phyloP scores from a whole-genome alignment of 30 jellyfish, hydroid and myxozoan species.

The Hydra vulgaris region DNA sequence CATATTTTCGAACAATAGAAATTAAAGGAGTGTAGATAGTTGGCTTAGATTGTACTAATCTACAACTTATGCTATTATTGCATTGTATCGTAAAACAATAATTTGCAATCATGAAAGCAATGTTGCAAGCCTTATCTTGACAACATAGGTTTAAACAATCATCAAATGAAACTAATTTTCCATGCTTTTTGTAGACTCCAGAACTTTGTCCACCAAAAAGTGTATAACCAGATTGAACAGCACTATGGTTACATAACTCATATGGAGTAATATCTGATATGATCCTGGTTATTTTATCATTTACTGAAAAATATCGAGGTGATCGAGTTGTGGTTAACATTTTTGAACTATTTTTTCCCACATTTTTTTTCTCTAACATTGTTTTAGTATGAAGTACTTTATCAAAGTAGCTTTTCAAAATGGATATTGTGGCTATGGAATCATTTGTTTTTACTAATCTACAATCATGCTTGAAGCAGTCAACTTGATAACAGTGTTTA shows the following conservation, averaged over 20 bases:
- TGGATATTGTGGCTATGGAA: slow-evolving; percentile 8
- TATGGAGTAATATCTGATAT: slow-evolving; percentile 28
- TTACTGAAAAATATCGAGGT: neutral
- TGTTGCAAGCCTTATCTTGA: neutral
- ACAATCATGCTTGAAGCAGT: slow-evolving; percentile 46
- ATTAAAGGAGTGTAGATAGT: neutral
- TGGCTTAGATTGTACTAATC: slow-evolving; percentile 3
- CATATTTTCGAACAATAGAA: neutral
- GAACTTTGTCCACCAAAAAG: slow-evolving; percentile 1
- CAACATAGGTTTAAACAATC: slow-evolving; percentile 8
- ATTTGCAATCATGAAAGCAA: slow-evolving; percentile 5
- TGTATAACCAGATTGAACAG: neutral
- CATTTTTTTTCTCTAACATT: neutral
- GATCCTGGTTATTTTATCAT: neutral
- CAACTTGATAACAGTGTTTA: slow-evolving; percentile 47
- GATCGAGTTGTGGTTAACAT: slow-evolving; percentile 3
- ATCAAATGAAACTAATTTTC: neutral
- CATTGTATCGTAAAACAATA: slow-evolving; percentile 10
- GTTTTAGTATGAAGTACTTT: slow-evolving; percentile 5
- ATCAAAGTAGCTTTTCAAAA: slow-evolving; percentile 7
- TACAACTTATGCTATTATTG: neutral
- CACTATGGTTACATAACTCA: slow-evolving; percentile 11
- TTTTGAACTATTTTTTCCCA: neutral
- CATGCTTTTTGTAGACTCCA: neutral
- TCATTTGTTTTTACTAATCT: slow-evolving; percentile 32